These are phyloP conservation scores for Aphelocoma californica DNA, from an alignment of 2,797 vertebrate genomes.

Conservation along the genomic window DNA sequence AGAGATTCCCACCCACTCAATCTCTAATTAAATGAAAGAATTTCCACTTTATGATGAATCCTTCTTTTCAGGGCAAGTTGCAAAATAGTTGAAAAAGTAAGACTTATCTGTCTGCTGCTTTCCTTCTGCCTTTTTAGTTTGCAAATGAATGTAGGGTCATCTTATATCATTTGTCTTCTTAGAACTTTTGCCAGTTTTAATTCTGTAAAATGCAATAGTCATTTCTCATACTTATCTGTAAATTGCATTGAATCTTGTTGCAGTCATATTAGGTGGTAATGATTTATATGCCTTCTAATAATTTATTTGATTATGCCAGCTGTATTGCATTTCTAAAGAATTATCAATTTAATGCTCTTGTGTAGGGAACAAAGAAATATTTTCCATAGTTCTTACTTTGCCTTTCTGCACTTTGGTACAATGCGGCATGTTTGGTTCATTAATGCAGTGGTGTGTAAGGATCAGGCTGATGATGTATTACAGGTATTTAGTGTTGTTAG, in stretches of 20 bases:
- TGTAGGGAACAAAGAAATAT: slow-evolving; percentile 64
- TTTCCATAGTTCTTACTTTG: slow-evolving; percentile 39
- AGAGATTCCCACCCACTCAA: slow-evolving; percentile 32
- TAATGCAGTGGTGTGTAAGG: slow-evolving; percentile 5
- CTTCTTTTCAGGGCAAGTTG: slow-evolving; percentile 42
- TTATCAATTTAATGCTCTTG: slow-evolving; percentile 68
- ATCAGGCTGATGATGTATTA: slow-evolving; percentile 30
- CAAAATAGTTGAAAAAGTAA: slow-evolving; percentile 58
- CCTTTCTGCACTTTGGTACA: slow-evolving; percentile 8
- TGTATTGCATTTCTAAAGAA: slow-evolving; percentile 69
- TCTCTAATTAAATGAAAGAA: slow-evolving; percentile 63
- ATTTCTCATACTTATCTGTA: slow-evolving; percentile 82
- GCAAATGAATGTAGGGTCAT: slow-evolving; percentile 58
- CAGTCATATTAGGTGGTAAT: slow-evolving; percentile 73
- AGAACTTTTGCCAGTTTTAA: slow-evolving; percentile 79
- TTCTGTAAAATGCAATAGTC: slow-evolving; percentile 76
- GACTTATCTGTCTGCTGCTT: slow-evolving; percentile 60
- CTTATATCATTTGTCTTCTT: slow-evolving; percentile 79
- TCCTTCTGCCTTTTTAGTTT: slow-evolving; percentile 66
- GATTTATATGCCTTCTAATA: slow-evolving; percentile 77
- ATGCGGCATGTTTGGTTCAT: not conserved
- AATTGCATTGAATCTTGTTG: slow-evolving; percentile 78
- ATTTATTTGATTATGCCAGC: slow-evolving; percentile 78
- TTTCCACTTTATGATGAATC: slow-evolving; percentile 63
- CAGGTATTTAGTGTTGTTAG: slow-evolving; percentile 26